phyloP scores from a whole-genome alignment of 2,113 vertebrate species.

The Axis porcinus region DNA sequence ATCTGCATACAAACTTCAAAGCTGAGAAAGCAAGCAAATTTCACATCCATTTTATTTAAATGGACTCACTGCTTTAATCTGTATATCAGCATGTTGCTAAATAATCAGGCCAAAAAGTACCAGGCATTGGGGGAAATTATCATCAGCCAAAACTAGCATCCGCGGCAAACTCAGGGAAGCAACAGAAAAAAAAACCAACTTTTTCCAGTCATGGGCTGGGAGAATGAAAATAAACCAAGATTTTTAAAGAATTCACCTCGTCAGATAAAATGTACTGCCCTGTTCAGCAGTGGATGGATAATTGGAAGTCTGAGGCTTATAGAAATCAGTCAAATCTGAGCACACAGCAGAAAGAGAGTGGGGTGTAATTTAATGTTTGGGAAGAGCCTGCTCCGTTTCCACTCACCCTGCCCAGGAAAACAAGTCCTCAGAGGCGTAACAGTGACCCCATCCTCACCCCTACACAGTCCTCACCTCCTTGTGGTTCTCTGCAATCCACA shows the following conservation, averaged over 20 bases:
- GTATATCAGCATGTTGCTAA: constrained; percentile 25
- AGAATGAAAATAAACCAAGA: constrained; percentile 58
- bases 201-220: neutral
- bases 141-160: constrained; percentile 18
- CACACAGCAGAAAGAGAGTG: constrained; percentile 8
- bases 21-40: neutral
- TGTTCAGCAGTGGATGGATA: constrained; percentile 59
- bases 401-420: neutral
- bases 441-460: neutral
- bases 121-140: neutral
- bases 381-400: neutral
- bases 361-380: constrained; percentile 15
- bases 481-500: neutral
- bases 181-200: neutral
- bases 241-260: neutral
- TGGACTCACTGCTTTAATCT: neutral
- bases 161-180: constrained; percentile 21
- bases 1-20: neutral
- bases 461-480: too few species aligned
- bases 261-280: constrained; percentile 49
- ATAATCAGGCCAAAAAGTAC: neutral
- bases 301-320: constrained; percentile 67
- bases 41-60: neutral
- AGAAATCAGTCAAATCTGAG: constrained; percentile 63
- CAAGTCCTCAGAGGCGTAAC: neutral